Evolutionary conservation across 1,140 invertebrate species (phyloP), one percentile per base, ranked within the genome.

Genomic region (Stenopsyche tienmushanensis): DNA sequence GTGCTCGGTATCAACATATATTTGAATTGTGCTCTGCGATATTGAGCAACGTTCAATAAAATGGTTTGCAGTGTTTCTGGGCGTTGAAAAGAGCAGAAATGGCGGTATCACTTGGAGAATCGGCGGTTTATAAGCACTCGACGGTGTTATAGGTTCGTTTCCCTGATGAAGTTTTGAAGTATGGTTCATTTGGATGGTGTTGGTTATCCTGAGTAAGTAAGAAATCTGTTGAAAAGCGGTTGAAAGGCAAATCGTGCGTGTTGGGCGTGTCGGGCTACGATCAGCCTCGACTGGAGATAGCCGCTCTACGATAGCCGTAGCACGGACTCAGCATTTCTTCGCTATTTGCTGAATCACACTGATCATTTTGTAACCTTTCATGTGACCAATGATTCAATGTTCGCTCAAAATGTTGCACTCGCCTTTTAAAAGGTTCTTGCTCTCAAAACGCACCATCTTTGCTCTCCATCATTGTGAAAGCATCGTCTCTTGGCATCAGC

Each of bases 231-330:
- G 57, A 60, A 60, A 60, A 60, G 57, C 26, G 57, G 57, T 60
- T 60, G 57, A 60, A 60, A 60, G 57, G 57, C 57, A 44, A 60
- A 60, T 60, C 57, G 57, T 60, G 57, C 57, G 57, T 60, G 42
- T 8, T 24, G 57, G 57, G 57, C 57, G 57, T 47, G 44, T 20
- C 44, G 3, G 44, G 44, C 44, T 47, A 47, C 44, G n/a, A n/a
- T n/a, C n/a, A n/a, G n/a, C n/a, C n/a, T n/a, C n/a, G n/a, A n/a
- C n/a, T n/a, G n/a, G n/a, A n/a, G n/a, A n/a, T n/a, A n/a, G n/a
- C n/a, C n/a, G n/a, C n/a, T n/a, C n/a, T n/a, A n/a, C n/a, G 52
- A 54, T 54, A 20, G 52, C 23, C 23, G 52, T 47, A 47, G 44
- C 44, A 47, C 44, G 44, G 44, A 47, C 44, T 47, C 44, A 18